Conservation (phyloP, 1,140 invertebrate genomes). For the Drosophila repletoides region DNA sequence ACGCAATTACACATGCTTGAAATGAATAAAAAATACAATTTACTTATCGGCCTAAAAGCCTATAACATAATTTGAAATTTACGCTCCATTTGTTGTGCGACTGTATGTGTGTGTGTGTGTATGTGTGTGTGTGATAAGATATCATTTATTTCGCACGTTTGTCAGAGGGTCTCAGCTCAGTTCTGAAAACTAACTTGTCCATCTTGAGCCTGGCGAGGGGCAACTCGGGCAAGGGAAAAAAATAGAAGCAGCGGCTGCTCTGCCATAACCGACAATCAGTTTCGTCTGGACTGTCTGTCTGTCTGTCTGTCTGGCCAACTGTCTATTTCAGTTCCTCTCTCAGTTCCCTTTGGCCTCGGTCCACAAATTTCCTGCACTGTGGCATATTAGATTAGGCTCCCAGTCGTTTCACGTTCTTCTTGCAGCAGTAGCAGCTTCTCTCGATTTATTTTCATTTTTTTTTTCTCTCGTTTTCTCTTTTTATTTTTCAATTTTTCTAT, state of each 20-base stretch:
- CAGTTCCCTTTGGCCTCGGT: constrained; percentile 9
- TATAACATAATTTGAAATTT: constrained; percentile 66
- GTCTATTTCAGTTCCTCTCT: not conserved
- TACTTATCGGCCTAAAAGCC: constrained; percentile 56
- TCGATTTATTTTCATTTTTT: constrained; percentile 20
- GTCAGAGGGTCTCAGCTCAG: constrained; percentile 33
- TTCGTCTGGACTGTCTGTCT: constrained; percentile 20
- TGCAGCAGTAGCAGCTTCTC: constrained; percentile 14
- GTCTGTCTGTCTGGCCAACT: too few relatives aligned
- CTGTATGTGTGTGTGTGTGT: not conserved
- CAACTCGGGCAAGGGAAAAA: not conserved
- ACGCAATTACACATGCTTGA: constrained; percentile 24
- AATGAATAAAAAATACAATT: constrained; percentile 40
- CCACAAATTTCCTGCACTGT: constrained; percentile 60
- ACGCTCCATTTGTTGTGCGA: constrained; percentile 48
- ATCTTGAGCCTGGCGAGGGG: not conserved
- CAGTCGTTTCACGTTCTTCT: constrained; percentile 32
- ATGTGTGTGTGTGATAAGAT: constrained; percentile 40
- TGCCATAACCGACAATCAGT: constrained; percentile 50
- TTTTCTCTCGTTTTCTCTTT: constrained; percentile 3
- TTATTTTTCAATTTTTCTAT: constrained; percentile 61
- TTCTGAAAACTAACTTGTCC: constrained; percentile 41
- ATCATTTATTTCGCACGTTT: constrained; percentile 63
- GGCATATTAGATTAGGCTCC: constrained; percentile 62
- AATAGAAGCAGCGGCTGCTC: constrained; percentile 8